Percentiles rank a stretch among this genome's conserved stretches.
These are phyloP conservation scores for Pristionchus exspectatus DNA, from an alignment of 2,888 invertebrate species.

Conservation along the genomic window DNA sequence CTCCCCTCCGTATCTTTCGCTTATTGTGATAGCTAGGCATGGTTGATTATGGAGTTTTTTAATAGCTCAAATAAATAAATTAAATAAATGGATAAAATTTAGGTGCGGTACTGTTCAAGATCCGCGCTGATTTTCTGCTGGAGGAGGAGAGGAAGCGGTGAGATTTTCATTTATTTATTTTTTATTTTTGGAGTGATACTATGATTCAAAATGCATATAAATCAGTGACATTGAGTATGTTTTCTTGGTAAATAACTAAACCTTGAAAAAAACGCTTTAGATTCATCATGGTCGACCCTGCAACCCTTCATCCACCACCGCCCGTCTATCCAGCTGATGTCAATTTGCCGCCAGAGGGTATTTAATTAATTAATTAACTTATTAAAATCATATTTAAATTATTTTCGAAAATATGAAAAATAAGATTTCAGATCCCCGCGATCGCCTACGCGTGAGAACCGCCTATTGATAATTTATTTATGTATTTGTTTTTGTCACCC, in stretches of 20 bases:
- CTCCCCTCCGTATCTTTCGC: too few species aligned
- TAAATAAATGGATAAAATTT: not conserved
- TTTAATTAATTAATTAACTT: not conserved
- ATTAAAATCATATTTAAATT: not conserved
- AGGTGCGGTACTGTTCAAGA: conserved; percentile 53
- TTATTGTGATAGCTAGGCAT: too few species aligned
- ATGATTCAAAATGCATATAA: not conserved
- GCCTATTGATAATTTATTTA: conserved; percentile 1
- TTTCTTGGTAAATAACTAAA: too few species aligned
- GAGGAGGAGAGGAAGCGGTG: conserved; percentile 52
- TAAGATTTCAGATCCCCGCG: conserved; percentile 23
- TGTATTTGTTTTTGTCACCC: not conserved
- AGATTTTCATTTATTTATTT: not conserved
- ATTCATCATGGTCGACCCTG: conserved; percentile 54
- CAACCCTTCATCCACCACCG: conserved; percentile 52
- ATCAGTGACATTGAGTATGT: not conserved
- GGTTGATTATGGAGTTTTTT: too few species aligned
- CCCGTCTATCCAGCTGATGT: conserved; percentile 44
- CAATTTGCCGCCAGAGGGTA: conserved; percentile 18
- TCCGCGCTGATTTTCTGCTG: conserved; percentile 29
- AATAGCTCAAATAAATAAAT: not conserved
- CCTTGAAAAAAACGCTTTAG: not conserved
- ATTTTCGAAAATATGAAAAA: not conserved
- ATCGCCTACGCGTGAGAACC: conserved; percentile 35
- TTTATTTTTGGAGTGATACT: too few species aligned